Conservation (phyloP, 2,888 invertebrate species). For the Sinopyrophorus schimmeli region DNA sequence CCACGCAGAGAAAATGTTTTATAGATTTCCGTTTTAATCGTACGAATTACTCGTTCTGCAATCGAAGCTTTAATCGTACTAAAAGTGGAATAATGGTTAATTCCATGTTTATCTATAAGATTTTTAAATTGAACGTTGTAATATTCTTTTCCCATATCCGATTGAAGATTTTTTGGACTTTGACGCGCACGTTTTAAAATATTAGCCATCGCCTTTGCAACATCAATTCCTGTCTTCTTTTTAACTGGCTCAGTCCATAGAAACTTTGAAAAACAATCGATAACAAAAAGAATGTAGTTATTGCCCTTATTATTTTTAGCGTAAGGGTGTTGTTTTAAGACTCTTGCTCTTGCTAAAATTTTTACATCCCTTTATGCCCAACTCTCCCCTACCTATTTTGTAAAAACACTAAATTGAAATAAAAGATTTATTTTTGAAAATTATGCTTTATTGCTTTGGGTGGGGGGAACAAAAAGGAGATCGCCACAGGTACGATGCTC, state of each 20-base stretch:
- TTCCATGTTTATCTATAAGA: constrained; percentile 38
- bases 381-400: too few species aligned
- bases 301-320: constrained; percentile 43
- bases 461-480: too few species aligned
- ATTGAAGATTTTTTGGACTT: constrained; percentile 40
- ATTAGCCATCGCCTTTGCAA: constrained; percentile 35
- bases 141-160: constrained; percentile 45
- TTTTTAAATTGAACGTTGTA: constrained; percentile 38
- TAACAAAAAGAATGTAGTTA: constrained; percentile 48
- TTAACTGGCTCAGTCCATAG: constrained; percentile 48
- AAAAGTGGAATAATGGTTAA: constrained; percentile 34
- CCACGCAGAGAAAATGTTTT: constrained; percentile 13
- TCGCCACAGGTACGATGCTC: too few species aligned
- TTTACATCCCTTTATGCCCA: too few species aligned
- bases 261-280: constrained; percentile 51
- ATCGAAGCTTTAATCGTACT: constrained; percentile 33
- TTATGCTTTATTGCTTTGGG: too few species aligned
- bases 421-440: too few species aligned
- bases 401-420: too few species aligned
- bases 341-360: too few species aligned
- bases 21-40: constrained; percentile 11
- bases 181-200: constrained; percentile 25
- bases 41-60: constrained; percentile 19
- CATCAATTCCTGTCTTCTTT: constrained; percentile 43
- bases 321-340: too few species aligned